Percentiles rank a stretch among this genome's conserved stretches.
Conservation (phyloP, 1,140 invertebrate species). For the Akabosia matsudoensis region DNA sequence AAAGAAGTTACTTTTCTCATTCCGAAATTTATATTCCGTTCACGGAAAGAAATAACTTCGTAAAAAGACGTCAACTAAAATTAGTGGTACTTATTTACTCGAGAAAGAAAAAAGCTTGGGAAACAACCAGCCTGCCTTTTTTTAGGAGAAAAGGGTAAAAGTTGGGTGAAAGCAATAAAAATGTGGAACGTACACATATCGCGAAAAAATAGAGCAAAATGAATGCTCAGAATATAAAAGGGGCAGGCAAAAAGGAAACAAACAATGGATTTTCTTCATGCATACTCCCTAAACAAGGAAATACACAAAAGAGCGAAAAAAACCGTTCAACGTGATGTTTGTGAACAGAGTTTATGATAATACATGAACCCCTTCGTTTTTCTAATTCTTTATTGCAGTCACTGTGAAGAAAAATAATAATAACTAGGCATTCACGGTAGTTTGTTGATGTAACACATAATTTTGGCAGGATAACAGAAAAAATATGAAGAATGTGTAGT, state of each 20-base stretch:
- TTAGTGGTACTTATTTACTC: background rate
- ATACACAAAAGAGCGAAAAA: too few species aligned
- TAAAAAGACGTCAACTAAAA: background rate
- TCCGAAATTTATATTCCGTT: constrained; percentile 1
- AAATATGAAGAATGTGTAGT: too few species aligned
- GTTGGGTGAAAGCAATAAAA: constrained; percentile 22
- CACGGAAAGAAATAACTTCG: background rate
- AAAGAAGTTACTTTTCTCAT: background rate
- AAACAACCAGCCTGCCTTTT: background rate
- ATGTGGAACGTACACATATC: background rate
- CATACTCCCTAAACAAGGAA: too few species aligned
- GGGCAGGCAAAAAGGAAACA: background rate
- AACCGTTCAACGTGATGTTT: too few species aligned
- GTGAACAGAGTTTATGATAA: too few species aligned
- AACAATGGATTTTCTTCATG: background rate
- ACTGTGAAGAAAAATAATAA: background rate
- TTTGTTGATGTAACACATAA: too few species aligned
- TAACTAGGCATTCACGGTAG: too few species aligned
- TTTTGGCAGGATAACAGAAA: too few species aligned
- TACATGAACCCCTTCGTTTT: background rate
- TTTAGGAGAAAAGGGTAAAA: background rate
- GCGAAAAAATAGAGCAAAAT: constrained; percentile 11
- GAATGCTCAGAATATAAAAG: constrained; percentile 16
- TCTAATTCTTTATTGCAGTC: background rate
- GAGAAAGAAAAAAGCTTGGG: background rate